phyloP scores from a whole-genome alignment of 2,113 vertebrate species.

The Condylura cristata region DNA sequence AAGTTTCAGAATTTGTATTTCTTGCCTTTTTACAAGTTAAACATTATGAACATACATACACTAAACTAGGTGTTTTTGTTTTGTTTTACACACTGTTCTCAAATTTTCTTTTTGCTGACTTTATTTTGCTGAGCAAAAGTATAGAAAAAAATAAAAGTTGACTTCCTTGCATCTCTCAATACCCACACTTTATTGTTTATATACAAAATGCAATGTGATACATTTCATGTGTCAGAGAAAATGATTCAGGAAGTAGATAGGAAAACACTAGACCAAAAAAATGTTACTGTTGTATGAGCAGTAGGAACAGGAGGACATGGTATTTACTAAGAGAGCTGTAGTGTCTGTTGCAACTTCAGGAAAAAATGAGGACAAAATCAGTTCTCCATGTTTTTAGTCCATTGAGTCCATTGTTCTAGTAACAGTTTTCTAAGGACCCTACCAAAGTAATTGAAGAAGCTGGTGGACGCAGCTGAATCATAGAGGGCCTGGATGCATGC shows the following conservation, averaged over 20 bases:
- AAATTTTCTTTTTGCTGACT: neutral
- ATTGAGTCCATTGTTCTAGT: neutral
- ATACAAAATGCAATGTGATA: neutral
- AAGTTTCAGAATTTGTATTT: conserved; percentile 3
- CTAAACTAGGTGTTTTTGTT: neutral
- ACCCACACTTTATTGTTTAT: neutral
- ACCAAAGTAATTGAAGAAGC: neutral
- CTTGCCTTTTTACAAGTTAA: neutral
- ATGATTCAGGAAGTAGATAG: neutral
- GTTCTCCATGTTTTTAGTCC: neutral
- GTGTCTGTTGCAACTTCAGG: neutral
- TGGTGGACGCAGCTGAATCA: neutral
- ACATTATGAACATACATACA: neutral
- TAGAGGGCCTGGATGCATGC: neutral
- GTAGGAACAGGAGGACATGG: neutral
- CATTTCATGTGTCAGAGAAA: neutral
- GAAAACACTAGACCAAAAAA: neutral
- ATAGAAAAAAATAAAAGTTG: neutral
- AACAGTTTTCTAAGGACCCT: neutral
- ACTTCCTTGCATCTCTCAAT: conserved; percentile 5
- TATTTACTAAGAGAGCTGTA: neutral
- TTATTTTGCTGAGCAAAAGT: conserved; percentile 29
- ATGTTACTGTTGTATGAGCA: neutral
- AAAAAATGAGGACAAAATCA: neutral
- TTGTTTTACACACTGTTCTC: neutral